Evolutionary conservation across 2,113 vertebrate species (phyloP).

Genomic region (Crotalus tigris): DNA sequence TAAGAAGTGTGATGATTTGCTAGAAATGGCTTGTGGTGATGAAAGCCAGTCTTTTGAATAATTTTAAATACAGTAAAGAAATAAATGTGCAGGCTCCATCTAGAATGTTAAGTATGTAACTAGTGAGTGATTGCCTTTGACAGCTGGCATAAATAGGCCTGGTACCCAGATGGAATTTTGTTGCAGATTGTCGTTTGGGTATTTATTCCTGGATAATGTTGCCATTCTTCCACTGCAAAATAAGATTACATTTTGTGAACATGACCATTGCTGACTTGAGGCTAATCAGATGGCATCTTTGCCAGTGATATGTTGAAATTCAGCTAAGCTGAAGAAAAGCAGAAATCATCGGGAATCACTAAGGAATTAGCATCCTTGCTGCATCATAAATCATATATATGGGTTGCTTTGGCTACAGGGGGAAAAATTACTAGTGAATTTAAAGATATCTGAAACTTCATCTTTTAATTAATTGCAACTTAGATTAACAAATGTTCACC

Average conservation of each 20-base stretch:
- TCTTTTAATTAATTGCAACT: constrained; percentile 61
- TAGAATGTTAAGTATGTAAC: constrained; percentile 17
- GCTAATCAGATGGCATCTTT: constrained; percentile 30
- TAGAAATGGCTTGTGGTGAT: constrained; percentile 26
- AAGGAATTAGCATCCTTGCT: constrained; percentile 24
- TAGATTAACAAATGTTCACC: constrained; percentile 59
- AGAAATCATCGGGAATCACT: constrained; percentile 35
- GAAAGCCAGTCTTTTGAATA: constrained; percentile 29
- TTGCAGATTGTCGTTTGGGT: constrained; percentile 6
- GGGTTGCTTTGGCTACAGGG: constrained; percentile 42
- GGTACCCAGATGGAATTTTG: constrained; percentile 30
- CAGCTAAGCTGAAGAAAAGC: constrained; percentile 41
- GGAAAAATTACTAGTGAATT: constrained; percentile 57
- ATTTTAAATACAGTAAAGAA: constrained; percentile 32
- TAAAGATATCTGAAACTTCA: constrained; percentile 47
- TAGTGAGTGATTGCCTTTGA: constrained; percentile 30
- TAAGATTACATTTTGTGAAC: constrained; percentile 28
- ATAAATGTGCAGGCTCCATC: constrained; percentile 15
- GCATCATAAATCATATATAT: constrained; percentile 58
- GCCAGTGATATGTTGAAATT: constrained; percentile 1
- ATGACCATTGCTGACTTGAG: constrained; percentile 12
- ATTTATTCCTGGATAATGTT: constrained; percentile 30
- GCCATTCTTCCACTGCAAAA: constrained; percentile 38
- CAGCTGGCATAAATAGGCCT: constrained; percentile 36
- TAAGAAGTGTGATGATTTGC: constrained; percentile 17